These are phyloP conservation scores for Alviniconcha strummeri DNA, from an alignment of 2,888 invertebrate species.

Conservation along the genomic window DNA sequence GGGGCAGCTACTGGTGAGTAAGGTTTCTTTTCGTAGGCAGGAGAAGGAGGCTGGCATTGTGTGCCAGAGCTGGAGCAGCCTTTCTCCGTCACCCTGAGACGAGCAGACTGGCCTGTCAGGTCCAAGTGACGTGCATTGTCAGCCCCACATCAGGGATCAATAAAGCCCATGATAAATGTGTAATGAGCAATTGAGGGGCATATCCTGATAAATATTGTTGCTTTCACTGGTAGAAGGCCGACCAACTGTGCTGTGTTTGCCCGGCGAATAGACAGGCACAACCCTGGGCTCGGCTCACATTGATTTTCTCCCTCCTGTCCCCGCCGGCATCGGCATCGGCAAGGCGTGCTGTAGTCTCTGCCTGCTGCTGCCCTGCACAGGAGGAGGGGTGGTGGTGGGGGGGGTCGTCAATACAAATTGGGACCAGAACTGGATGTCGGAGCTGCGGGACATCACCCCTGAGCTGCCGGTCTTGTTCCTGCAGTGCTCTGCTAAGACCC, in stretches of 20 bases:
- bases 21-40: no score
- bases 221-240: constrained; percentile 20
- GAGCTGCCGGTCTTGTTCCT: constrained; percentile 17
- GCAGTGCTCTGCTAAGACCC: constrained; percentile 28
- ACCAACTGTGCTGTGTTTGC: constrained; percentile 7
- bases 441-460: constrained; percentile 14
- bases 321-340: constrained; percentile 21
- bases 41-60: no score
- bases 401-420: constrained; percentile 25
- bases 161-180: constrained; percentile 28
- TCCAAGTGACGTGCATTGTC: constrained; percentile 13
- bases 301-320: constrained; percentile 19
- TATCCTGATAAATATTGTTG: constrained; percentile 28
- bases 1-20: no score
- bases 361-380: constrained; percentile 10
- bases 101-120: constrained; percentile 8
- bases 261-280: constrained; percentile 1
- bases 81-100: neutral
- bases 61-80: no score
- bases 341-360: constrained; percentile 12
- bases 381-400: neutral
- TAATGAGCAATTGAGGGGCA: constrained; percentile 28
- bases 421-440: constrained; percentile 28
- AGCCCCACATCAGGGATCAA: neutral
- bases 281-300: constrained; percentile 17